Evolutionary conservation across 37 sponge, comb jelly and placozoan genomes (phyloP), one percentile per base, ranked within the genome.

Genomic region (Chondrilla cf. caribensis): DNA sequence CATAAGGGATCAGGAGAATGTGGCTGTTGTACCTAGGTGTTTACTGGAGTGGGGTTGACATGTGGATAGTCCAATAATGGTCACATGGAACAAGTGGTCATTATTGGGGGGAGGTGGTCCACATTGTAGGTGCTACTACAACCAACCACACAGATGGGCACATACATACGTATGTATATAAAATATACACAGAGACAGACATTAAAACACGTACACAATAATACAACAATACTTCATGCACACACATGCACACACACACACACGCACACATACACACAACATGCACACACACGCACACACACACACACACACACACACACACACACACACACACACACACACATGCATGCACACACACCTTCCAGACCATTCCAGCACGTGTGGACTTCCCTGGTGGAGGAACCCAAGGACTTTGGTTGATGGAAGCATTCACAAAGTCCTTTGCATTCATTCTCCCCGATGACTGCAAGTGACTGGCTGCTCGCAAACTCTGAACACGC

Each of bases 341-440:
- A 73, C 19, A 73, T 22, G 2, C 19, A 37, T 22, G 40, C 43
- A 39, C 6, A 73, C 41, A 22, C 43, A 73, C 76, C 43, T 73
- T 39, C 76, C 76, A 73, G 31, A 39, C 24, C 76, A 73, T 73
- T 15, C 38, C 9, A 88, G 33, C 25, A n/a, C 73, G 70, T 19
- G 80, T 79, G 15, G 81, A 38, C 40, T 41, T 83, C 24, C 42
- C 88, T 5, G 83, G 94, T 2, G 94, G 92, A 31, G 88, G 94
- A 8, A 93, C 79, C 93, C 93, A 93, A 7, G 85, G 88, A 35
- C 85, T 83, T 31, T 82, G 51, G 32, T 57, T 70, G 42, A 60
- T 60, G 47, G 86, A 84, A 3, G 72, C 78, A 35, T 57, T 78
- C 36, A 65, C 84, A 38, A 47, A 75, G 31, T 88, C 81, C 33